Percentiles rank a stretch among this genome's conserved stretches.
Conservation (phyloP, 2,797 vertebrate species). For the Sciurus vulgaris region DNA sequence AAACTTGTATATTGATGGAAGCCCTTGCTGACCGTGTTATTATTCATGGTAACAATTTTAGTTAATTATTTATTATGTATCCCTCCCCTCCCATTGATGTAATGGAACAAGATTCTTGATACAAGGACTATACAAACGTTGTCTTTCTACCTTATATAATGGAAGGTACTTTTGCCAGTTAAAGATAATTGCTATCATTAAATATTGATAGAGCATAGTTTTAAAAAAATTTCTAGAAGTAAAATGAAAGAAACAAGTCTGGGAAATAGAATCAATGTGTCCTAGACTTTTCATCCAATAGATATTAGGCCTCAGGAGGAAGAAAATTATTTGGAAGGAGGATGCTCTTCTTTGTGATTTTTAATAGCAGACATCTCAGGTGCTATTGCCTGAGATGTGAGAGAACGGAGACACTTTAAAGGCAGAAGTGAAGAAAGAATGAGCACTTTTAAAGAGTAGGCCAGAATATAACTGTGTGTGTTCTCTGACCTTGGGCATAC, state of each 20-base stretch:
- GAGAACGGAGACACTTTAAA: slow-evolving; percentile 57
- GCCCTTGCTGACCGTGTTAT: slow-evolving; percentile 71
- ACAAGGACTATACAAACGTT: slow-evolving; percentile 71
- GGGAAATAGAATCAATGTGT: slow-evolving; percentile 62
- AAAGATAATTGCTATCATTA: slow-evolving; percentile 81
- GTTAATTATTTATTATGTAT: slow-evolving; percentile 78
- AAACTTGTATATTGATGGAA: slow-evolving; percentile 30
- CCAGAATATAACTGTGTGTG: neutral
- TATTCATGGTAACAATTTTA: slow-evolving; percentile 74
- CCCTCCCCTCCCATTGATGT: neutral
- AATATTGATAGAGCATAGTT: slow-evolving; percentile 77
- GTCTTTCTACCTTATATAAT: slow-evolving; percentile 67
- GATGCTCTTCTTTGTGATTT: slow-evolving; percentile 28
- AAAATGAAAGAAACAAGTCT: slow-evolving; percentile 58
- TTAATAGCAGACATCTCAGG: neutral
- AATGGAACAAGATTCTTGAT: slow-evolving; percentile 73
- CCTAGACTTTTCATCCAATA: slow-evolving; percentile 31
- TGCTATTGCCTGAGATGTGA: neutral
- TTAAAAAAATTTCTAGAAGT: slow-evolving; percentile 47
- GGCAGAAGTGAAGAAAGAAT: neutral
- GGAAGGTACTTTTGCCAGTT: slow-evolving; percentile 75
- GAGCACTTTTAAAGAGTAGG: slow-evolving; percentile 27
- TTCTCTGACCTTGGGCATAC: neutral
- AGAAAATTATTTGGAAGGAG: slow-evolving; percentile 45
- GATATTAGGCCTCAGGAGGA: slow-evolving; percentile 27